A percentile compares a stretch with the other conserved stretches of the same genome.
These are phyloP conservation scores for Scaptomyza reducta DNA, from an alignment of 2,888 invertebrate species.

Conservation along the genomic window DNA sequence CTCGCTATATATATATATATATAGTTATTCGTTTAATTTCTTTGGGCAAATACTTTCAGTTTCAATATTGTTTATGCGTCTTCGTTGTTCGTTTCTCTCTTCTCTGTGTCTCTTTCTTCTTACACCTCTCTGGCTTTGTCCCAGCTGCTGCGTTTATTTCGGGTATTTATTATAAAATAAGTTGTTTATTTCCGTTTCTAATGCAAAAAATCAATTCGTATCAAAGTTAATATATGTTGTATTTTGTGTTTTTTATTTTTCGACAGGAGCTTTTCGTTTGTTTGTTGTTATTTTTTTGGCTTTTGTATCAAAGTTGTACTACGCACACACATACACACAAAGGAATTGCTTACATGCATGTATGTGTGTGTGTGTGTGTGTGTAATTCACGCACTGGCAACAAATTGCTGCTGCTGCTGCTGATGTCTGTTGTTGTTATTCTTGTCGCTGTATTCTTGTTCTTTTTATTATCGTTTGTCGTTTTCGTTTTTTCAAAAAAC, in stretches of 20 bases:
- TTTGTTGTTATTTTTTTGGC: conserved; percentile 10
- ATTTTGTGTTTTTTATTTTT: conserved; percentile 34
- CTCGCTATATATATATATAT: neutral
- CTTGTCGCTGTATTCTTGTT: neutral
- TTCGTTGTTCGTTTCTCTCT: conserved; percentile 28
- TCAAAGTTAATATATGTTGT: conserved; percentile 61
- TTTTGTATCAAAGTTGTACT: conserved; percentile 20
- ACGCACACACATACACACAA: conserved; percentile 34
- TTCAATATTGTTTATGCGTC: conserved; percentile 62
- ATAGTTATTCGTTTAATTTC: conserved; percentile 27
- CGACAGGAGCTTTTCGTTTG: conserved; percentile 41
- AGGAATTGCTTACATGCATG: conserved; percentile 18
- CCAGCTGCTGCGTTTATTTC: conserved; percentile 57
- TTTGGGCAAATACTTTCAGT: conserved; percentile 62
- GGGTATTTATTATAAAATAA: conserved; percentile 6
- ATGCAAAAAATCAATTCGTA: conserved; percentile 31
- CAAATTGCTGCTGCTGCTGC: conserved; percentile 30
- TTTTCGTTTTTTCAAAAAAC: neutral
- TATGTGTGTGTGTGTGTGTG: neutral
- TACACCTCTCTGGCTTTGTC: conserved; percentile 18
- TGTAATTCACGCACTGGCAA: conserved; percentile 14
- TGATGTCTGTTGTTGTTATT: conserved; percentile 19
- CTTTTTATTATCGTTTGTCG: neutral
- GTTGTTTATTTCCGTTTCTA: conserved; percentile 4
- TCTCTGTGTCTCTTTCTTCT: neutral